Conservation (phyloP, 2,113 vertebrate genomes). For the Charadrius vociferus region DNA sequence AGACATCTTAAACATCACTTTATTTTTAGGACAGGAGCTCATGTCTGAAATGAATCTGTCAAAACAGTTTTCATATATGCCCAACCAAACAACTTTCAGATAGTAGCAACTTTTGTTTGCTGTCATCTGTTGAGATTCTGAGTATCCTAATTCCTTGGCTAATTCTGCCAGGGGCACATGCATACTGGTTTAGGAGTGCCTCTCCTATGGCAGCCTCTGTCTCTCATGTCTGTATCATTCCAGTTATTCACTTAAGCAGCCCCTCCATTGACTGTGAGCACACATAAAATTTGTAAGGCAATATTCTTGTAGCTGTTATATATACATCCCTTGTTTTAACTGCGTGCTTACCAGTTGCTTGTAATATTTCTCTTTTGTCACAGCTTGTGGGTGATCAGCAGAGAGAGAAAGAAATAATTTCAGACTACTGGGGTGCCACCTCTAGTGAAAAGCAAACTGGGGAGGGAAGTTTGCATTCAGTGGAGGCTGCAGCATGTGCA, state of each 20-base stretch:
- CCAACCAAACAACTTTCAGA: background rate
- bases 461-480: background rate
- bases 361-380: background rate
- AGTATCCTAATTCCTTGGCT: background rate
- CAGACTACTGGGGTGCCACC: background rate
- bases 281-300: background rate
- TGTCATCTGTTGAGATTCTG: background rate
- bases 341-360: background rate
- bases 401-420: background rate
- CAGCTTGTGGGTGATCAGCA: conserved; percentile 30
- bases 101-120: background rate
- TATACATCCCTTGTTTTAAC: background rate
- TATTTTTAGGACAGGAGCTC: background rate
- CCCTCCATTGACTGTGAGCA: background rate
- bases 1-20: background rate
- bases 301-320: background rate
- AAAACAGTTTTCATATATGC: background rate
- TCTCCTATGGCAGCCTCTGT: background rate
- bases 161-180: background rate
- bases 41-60: background rate
- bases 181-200: background rate
- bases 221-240: background rate
- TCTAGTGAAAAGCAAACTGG: background rate
- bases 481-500: background rate
- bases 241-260: background rate